Base-by-base conservation (phyloP, 1,140 invertebrate genomes). In the Sycophaga agraensis region DNA sequence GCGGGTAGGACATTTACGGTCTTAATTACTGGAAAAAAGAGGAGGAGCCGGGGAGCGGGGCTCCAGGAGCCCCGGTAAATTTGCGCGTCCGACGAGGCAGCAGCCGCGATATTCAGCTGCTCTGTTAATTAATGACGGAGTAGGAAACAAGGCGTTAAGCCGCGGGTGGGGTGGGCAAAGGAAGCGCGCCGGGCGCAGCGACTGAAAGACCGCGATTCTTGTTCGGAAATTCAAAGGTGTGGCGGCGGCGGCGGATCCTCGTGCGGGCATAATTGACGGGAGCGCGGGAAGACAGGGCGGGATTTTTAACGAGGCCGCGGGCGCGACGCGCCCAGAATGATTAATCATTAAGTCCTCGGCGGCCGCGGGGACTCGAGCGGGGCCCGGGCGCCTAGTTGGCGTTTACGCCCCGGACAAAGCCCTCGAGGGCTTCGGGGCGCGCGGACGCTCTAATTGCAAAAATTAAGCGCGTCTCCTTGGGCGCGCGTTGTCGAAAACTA, bases 381-480 rank as follows among this genome's bases (percentile, higher is more conserved):
- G 7, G n/a, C 43, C 1, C 43, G 14, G n/a, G n/a, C 43, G 12
- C 17, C 1, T 56, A 65, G 63, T 64, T 64, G 48, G 57, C 51
- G 53, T 59, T 55, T 64, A 28, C 24, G 2, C 14, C n/a, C 39
- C 5, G 8, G n/a, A n/a, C n/a, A n/a, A n/a, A n/a, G n/a, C n/a
- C n/a, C n/a, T n/a, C n/a, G n/a, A n/a, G n/a, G n/a, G n/a, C n/a
- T n/a, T n/a, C n/a, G n/a, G n/a, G n/a, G 19, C 24, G 42, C 56
- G n/a, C 43, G 62, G 50, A 37, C 56, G 65, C 58, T 73, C n/a
- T 76, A 74, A 76, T 73, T 74, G 70, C 63, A 66, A 74, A 74
- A 76, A 75, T 70, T 71, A 70, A 75, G 65, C 61, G 11, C 50
- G 57, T 58, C 6, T 26, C 2, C n/a, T n/a, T n/a, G 62, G 28